Percentiles rank a stretch among this genome's conserved stretches.
Evolutionary conservation across 1,140 invertebrate genomes (phyloP).

Genomic region (Popillia japonica): DNA sequence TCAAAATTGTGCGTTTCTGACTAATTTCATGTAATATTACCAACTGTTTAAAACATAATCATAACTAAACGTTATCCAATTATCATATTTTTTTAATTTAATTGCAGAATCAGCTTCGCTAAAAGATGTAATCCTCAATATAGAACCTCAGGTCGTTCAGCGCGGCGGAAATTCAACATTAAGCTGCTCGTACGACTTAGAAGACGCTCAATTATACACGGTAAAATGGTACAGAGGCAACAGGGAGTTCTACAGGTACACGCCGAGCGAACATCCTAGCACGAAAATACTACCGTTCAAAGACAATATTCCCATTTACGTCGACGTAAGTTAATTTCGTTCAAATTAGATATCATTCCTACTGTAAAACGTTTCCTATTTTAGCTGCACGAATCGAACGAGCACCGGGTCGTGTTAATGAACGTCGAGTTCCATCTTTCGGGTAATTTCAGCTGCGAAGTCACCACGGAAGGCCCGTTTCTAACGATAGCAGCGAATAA

Average conservation of each 20-base stretch:
- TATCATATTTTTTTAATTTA: too few relatives aligned
- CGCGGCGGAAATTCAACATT: slow-evolving; percentile 72
- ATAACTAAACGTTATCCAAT: too few relatives aligned
- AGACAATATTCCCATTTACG: slow-evolving; percentile 66
- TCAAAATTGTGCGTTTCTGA: too few relatives aligned
- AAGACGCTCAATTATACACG: slow-evolving; percentile 77
- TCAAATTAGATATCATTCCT: too few relatives aligned
- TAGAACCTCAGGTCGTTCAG: slow-evolving; percentile 69
- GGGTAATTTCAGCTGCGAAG: slow-evolving; percentile 88
- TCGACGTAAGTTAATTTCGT: slow-evolving; percentile 74
- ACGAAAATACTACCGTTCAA: slow-evolving; percentile 75
- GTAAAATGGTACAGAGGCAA: slow-evolving; percentile 86
- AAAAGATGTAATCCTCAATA: slow-evolving; percentile 63
- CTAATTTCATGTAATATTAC: too few relatives aligned
- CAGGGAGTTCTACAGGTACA: slow-evolving; percentile 80
- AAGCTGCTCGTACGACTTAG: slow-evolving; percentile 77
- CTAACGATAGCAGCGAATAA: slow-evolving; percentile 71
- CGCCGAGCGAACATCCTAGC: slow-evolving; percentile 72
- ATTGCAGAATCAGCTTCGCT: slow-evolving; percentile 47
- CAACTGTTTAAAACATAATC: too few relatives aligned
- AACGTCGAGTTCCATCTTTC: slow-evolving; percentile 76
- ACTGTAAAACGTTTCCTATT: slow-evolving; percentile 51
- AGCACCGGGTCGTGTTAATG: slow-evolving; percentile 75
- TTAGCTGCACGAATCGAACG: slow-evolving; percentile 75
- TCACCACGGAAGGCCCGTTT: slow-evolving; percentile 79